Evolutionary conservation across 2,113 vertebrate species (phyloP), one percentile per base, ranked within the genome.

Genomic region (Pionites leucogaster): DNA sequence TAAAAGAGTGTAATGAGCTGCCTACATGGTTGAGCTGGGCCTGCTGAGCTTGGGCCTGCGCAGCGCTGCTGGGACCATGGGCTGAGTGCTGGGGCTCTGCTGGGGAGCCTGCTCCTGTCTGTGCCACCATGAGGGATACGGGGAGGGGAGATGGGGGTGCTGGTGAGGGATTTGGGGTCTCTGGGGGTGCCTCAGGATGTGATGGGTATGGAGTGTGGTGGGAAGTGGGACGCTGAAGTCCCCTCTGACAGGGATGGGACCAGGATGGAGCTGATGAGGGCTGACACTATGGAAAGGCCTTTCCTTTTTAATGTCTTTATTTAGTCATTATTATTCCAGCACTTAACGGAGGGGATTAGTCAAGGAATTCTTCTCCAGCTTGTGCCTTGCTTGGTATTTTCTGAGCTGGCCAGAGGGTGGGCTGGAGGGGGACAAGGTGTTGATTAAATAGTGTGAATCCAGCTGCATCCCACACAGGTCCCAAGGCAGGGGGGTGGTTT

Each of bases 1-100:
- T 94, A 96, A 88, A 47, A 88, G 80, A n/a, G 3, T 76, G 95
- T 95, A 94, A 96, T 94, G 96, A 95, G 90, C 94, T 85, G 91
- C 86, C 55, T 42, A 1, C 72, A 33, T 2, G 35, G 15, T 31
- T 5, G 76, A 80, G 88, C 60, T 13, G 84, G 50, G 84, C 64
- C 64, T 10, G 87, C 84, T 9, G 83, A 83, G 89, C 93, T 69
- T 3, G 4, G 88, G 67, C 93, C 91, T 90, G 50, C 5, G 41
- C 7, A 2, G 13, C 0, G 0, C 81, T 64, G 82, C 81, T 13
- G 35, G 31, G 7, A n/a, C 39, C 8, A 0, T 1, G 13, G 52
- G 78, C 50, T 53, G 37, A 52, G 37, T 5, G 28, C 28, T 13
- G 1, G 3, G 2, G 29, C 67, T 16, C 59, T 18, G 24, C 60